Evolutionary conservation across 2,797 vertebrate genomes (phyloP).

Genomic region (Semotilus atromaculatus): DNA sequence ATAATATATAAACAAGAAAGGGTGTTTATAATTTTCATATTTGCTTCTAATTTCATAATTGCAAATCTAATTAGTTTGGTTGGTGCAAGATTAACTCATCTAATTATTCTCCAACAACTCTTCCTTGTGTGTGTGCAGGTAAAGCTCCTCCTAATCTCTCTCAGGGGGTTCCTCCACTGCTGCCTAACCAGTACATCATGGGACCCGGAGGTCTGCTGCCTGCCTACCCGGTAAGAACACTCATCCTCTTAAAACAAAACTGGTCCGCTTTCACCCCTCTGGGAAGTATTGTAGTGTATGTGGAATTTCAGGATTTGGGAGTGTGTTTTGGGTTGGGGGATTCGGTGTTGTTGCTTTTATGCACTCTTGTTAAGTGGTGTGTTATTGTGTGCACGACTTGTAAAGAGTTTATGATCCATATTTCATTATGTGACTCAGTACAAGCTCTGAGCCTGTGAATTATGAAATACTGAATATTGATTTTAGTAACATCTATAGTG

Average conservation of each 20-base stretch:
- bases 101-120: constrained; percentile 16
- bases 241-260: constrained; percentile 27
- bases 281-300: neutral
- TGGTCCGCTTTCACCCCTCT: neutral
- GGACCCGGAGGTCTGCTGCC: constrained; percentile 95
- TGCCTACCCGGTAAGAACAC: constrained; percentile 90
- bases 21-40: neutral
- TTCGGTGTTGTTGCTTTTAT: constrained; percentile 8
- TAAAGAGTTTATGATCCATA: neutral
- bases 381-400: neutral
- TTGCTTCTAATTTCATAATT: no score
- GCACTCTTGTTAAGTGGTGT: neutral
- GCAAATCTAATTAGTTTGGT: no score
- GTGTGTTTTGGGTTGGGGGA: constrained; percentile 9
- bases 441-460: neutral
- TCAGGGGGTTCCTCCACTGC: constrained; percentile 91
- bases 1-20: neutral
- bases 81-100: no score
- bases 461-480: neutral
- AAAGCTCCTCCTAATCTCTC: constrained; percentile 94
- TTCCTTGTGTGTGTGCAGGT: constrained; percentile 77
- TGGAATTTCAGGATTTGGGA: neutral
- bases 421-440: neutral
- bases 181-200: constrained; percentile 97
- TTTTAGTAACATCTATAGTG: neutral